Evolutionary conservation across 2,888 invertebrate genomes (phyloP).

Genomic region (Pammene fasciana): DNA sequence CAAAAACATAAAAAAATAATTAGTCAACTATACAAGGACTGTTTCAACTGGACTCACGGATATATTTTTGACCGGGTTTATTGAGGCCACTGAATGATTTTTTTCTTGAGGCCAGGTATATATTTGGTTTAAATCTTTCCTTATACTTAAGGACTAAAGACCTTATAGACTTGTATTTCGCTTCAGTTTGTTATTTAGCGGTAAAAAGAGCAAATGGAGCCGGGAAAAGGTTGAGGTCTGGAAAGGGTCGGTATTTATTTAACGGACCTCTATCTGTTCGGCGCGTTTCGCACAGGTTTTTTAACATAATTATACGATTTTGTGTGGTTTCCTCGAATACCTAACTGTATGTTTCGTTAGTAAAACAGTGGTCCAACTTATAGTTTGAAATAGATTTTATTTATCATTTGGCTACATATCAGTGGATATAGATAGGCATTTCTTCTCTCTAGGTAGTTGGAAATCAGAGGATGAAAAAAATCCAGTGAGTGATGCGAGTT

Average conservation of each 20-base stretch:
- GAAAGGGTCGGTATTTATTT: slow-evolving; percentile 31
- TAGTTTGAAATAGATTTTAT: too few relatives aligned
- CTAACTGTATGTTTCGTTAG: not conserved
- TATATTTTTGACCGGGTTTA: not conserved
- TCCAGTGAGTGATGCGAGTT: too few relatives aligned
- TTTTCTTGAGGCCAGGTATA: not conserved
- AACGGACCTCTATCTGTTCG: slow-evolving; percentile 28
- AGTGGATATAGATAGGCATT: too few relatives aligned
- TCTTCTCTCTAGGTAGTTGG: too few relatives aligned
- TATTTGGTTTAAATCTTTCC: not conserved
- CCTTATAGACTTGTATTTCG: not conserved
- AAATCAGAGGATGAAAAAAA: too few relatives aligned
- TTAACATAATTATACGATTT: slow-evolving; percentile 28
- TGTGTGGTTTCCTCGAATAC: slow-evolving; percentile 15
- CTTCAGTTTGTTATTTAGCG: slow-evolving; percentile 33
- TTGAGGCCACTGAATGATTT: not conserved
- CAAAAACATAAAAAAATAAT: too few relatives aligned
- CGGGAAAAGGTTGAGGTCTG: slow-evolving; percentile 24
- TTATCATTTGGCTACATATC: too few relatives aligned
- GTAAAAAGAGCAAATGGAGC: slow-evolving; percentile 33
- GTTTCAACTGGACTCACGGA: not conserved
- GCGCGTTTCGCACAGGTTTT: slow-evolving; percentile 20
- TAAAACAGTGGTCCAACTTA: not conserved
- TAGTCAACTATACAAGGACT: not conserved
- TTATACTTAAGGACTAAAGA: not conserved